Evolutionary conservation across 2,113 vertebrate species (phyloP).

Genomic region (Eulacestoma nigropectus): DNA sequence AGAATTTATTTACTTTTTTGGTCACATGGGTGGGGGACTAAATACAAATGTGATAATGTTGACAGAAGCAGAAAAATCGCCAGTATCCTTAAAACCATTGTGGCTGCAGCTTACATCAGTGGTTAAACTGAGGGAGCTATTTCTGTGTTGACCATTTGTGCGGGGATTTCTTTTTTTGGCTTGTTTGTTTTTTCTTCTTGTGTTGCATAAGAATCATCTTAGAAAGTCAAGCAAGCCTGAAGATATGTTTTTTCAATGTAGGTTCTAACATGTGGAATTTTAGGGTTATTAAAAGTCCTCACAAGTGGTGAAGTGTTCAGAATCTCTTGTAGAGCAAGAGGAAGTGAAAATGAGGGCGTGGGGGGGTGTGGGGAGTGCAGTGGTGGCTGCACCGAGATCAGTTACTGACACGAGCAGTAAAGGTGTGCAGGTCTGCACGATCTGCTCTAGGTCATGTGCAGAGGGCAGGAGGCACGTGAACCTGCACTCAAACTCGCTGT

Average conservation of each 20-base stretch:
- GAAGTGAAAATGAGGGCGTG: background rate
- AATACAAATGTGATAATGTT: conserved; percentile 30
- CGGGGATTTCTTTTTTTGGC: background rate
- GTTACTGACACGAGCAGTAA: background rate
- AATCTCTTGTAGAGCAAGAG: background rate
- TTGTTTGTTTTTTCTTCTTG: background rate
- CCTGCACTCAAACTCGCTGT: background rate
- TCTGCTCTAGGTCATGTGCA: background rate
- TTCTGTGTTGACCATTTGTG: background rate
- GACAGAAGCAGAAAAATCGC: conserved; percentile 46
- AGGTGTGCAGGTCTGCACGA: background rate
- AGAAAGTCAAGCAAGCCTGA: background rate
- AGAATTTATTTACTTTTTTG: conserved; percentile 21
- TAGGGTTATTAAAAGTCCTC: background rate
- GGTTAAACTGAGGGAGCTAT: background rate
- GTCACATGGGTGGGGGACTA: background rate
- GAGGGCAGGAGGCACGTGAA: background rate
- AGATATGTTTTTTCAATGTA: background rate
- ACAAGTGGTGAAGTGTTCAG: background rate
- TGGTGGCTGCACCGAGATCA: background rate
- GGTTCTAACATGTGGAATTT: background rate
- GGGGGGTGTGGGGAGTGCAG: background rate
- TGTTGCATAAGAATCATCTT: background rate
- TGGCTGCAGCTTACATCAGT: background rate
- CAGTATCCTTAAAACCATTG: conserved; percentile 36